Base-by-base conservation (phyloP, 2,888 invertebrate genomes). In the Drosophila limbata region DNA sequence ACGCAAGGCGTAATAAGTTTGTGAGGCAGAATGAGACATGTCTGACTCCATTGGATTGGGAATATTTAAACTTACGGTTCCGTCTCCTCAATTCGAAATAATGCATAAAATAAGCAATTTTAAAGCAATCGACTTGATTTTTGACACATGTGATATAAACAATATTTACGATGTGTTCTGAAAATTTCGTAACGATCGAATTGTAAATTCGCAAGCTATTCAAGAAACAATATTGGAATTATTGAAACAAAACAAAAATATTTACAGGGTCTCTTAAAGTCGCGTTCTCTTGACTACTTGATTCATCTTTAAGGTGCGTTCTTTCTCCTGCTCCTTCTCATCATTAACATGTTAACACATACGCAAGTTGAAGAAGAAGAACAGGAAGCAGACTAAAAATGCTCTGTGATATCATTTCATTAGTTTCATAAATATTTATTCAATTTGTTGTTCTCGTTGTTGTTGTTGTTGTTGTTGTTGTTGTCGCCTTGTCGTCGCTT, bases 401-500 rank as follows among this genome's bases (percentile, higher is more conserved):
- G 45, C 35, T 57, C 60, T 70, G 25, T 57, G 84, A 86, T 88
- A 81, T 88, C 86, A 86, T 88, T 88, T 84, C 81, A 84, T 84
- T 84, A 88, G 88, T 88, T 88, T 86, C 89, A 86, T 84, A 84
- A 84, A 84, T 84, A 84, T 84, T 86, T 88, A 88, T 86, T 86
- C 82, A 87, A 86, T 84, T 81, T 82, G 55, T 67, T 83, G 65
- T 71, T 67, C 61, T 56, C 66, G 69, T 50, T 64, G 47, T 28
- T n/a, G 25, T 25, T 44, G 65, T 71, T 67, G 63, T 60, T 68
- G 69, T 77, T 82, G 52, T 67, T 83, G 65, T 69, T 67, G 64
- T 60, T 68, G 69, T 52, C 62, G 44, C 28, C 45, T 45, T 62
- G 50, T 66, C 76, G 79, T 69, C 74, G 84, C 75, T 76, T 65